phyloP scores from a whole-genome alignment of 2,113 vertebrate species.

The Glareola pratincola region DNA sequence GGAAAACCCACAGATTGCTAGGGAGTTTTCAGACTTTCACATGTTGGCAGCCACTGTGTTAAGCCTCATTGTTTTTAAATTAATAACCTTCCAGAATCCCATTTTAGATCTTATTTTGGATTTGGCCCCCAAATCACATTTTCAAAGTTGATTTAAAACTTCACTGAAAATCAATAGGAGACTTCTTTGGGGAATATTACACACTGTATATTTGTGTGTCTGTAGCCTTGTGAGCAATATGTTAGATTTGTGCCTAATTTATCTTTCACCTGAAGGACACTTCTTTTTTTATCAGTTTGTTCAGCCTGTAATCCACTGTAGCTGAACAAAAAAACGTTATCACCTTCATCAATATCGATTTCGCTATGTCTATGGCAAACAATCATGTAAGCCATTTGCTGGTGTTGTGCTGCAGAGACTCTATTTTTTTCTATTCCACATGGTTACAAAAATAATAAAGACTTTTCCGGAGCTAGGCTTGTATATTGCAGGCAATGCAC shows the following conservation, averaged over 20 bases:
- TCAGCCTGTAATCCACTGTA: not conserved
- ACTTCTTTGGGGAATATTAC: not conserved
- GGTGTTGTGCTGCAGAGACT: not conserved
- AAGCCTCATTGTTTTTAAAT: not conserved
- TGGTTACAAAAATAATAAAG: not conserved
- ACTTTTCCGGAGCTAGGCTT: not conserved
- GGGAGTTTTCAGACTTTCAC: not conserved
- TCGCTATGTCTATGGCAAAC: not conserved
- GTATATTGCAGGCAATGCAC: not conserved
- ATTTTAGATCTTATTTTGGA: not conserved
- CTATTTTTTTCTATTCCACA: not conserved
- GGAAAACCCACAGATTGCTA: not conserved
- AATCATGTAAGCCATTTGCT: not conserved
- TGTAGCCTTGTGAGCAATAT: not conserved
- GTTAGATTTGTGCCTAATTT: not conserved
- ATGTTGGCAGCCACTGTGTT: not conserved
- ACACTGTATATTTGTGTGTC: not conserved
- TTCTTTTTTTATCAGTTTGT: not conserved
- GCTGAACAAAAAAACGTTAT: not conserved
- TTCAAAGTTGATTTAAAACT: not conserved
- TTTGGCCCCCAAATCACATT: not conserved
- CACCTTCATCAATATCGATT: not conserved
- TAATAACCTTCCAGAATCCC: not conserved
- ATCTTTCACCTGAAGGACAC: not conserved
- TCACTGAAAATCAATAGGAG: not conserved